Conservation (phyloP, 2,888 invertebrate genomes). For the Calliphora vomitoria region DNA sequence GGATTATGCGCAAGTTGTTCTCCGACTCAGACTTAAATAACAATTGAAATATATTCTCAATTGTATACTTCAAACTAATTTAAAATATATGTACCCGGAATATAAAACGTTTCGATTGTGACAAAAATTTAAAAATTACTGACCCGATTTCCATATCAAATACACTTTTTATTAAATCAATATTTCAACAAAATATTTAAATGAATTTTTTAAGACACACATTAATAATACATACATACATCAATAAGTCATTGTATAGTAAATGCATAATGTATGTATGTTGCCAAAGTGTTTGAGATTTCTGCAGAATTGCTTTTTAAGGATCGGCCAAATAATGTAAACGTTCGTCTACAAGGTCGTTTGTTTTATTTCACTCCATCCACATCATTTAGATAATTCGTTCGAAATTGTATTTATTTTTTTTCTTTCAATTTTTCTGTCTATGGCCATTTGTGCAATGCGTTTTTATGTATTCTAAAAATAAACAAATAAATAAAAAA, state of each 20-base stretch:
- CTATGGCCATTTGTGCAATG: slow-evolving; percentile 24
- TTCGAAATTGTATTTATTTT: neutral
- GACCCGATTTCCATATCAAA: neutral
- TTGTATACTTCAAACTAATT: too few relatives aligned
- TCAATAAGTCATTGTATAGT: neutral
- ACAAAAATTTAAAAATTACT: neutral
- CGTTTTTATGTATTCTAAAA: slow-evolving; percentile 45
- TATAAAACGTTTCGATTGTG: too few relatives aligned
- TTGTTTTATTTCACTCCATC: slow-evolving; percentile 26
- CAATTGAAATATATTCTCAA: too few relatives aligned
- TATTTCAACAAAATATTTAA: neutral
- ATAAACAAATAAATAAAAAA: slow-evolving; percentile 18
- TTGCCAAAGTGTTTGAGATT: slow-evolving; percentile 20
- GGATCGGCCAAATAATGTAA: slow-evolving; percentile 45
- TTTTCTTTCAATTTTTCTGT: slow-evolving; percentile 11
- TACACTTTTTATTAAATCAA: neutral
- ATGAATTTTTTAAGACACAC: neutral
- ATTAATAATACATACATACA: neutral
- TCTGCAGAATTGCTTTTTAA: slow-evolving; percentile 30
- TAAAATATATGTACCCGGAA: too few relatives aligned
- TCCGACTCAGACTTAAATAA: too few relatives aligned
- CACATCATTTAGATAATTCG: slow-evolving; percentile 38
- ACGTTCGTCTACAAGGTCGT: slow-evolving; percentile 52
- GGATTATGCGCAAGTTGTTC: too few relatives aligned
- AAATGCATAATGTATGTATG: neutral